These are phyloP conservation scores for Eupristina koningsbergeri DNA, from an alignment of 1,140 invertebrate genomes.

Conservation along the genomic window DNA sequence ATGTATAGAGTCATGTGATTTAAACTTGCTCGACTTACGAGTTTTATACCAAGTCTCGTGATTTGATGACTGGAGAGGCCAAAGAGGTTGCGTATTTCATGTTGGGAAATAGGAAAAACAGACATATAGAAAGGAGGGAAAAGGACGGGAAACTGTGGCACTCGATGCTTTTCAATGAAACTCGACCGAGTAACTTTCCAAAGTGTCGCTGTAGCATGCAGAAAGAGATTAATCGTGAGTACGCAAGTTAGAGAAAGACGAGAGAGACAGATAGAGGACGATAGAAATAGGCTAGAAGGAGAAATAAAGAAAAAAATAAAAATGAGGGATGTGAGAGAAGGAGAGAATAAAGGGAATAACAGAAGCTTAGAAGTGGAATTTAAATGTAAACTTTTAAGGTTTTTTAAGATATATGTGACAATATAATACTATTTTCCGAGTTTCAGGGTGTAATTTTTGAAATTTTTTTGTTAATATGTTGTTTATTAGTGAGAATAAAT, in stretches of 20 bases:
- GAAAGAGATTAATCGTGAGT: too few species aligned
- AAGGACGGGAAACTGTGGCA: not conserved
- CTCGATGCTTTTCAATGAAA: slow-evolving; percentile 27
- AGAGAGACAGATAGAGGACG: not conserved
- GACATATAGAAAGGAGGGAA: not conserved
- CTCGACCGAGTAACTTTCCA: slow-evolving; percentile 30
- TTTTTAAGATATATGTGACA: not conserved
- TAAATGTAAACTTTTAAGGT: slow-evolving; percentile 21
- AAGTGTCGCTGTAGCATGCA: not conserved
- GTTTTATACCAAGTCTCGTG: slow-evolving; percentile 27
- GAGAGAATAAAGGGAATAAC: too few species aligned
- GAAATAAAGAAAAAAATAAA: too few species aligned
- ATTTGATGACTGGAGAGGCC: not conserved
- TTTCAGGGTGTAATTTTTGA: not conserved
- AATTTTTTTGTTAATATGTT: not conserved
- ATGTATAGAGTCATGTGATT: not conserved
- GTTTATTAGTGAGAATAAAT: too few species aligned
- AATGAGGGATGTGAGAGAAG: too few species aligned
- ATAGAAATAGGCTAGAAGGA: too few species aligned
- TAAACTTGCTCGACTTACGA: slow-evolving; percentile 29
- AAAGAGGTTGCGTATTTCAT: slow-evolving; percentile 11
- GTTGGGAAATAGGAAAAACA: not conserved
- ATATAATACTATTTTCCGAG: not conserved
- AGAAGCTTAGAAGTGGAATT: not conserved
- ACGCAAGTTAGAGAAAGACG: too few species aligned